Evolutionary conservation across 1,140 invertebrate species (phyloP), one percentile per base, ranked within the genome.

Genomic region (Drosophila asahinai): DNA sequence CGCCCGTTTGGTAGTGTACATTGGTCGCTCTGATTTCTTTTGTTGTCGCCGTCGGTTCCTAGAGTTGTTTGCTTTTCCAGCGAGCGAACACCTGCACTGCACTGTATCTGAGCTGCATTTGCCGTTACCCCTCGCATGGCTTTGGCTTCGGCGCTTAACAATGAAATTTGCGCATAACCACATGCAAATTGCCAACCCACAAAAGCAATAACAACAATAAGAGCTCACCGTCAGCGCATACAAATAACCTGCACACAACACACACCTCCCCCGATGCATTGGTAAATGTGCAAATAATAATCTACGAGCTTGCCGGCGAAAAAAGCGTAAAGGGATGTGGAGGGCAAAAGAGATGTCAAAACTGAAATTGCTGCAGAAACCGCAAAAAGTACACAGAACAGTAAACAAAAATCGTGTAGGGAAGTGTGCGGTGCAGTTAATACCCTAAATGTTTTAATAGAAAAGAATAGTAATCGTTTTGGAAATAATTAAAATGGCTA

Each of bases 161-260:
- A 90, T 90, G 81, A 90, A 90, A 90, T 90, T 90, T 90, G 79
- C 86, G 86, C 86, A 90, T 90, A 90, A 90, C 86, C 86, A 90
- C 86, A 90, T 90, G 86, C 86, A 90, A 90, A 90, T 90, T 90
- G 86, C 81, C 78, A 89, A 89, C 74, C 86, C 86, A 77, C 84
- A 87, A 64, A 54, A 36, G 40, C 43, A 65, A 49, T 65, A 65
- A 38, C 57, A 65, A 63, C 15, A 51, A 62, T 57, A 25, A 65
- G 38, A 62, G 51, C 38, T 62, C 47, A 77, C 54, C 40, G 25
- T 57, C 71, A 27, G 42, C 42, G 64, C 42, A 70, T 42, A 65
- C 25, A 63, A 40, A 81, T 45, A 54, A 43, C 55, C 47, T 27
- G 43, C 43, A 75, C 63, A 55, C 65, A 57, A 17, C 54, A 72